Percentiles rank a stretch among this genome's conserved stretches.
Conservation (phyloP, 1,140 invertebrate genomes). For the Drosophila willistoni region DNA sequence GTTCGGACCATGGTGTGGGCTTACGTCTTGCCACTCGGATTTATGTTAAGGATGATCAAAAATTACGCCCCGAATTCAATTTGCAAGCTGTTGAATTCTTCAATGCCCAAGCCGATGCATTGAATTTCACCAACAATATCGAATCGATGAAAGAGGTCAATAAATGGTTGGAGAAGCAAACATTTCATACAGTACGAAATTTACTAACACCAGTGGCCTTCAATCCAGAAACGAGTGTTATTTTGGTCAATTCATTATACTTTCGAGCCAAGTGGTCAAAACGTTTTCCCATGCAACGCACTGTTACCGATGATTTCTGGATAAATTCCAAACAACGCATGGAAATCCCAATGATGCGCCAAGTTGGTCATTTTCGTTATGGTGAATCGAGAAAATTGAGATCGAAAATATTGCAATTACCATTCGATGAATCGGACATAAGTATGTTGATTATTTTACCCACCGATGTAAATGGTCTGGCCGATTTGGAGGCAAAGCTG, state of each 20-base stretch:
- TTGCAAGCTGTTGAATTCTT: conserved; percentile 55
- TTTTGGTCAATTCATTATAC: conserved; percentile 87
- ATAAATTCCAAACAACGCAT: conserved; percentile 50
- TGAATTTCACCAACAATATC: conserved; percentile 84
- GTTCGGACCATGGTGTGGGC: conserved; percentile 27
- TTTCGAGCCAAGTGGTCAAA: conserved; percentile 88
- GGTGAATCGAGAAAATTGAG: conserved; percentile 82
- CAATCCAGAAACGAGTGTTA: conserved; percentile 78
- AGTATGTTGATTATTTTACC: conserved; percentile 87
- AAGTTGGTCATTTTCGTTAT: conserved; percentile 83
- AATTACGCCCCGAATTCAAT: conserved; percentile 52
- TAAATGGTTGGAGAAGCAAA: conserved; percentile 86
- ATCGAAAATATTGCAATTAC: conserved; percentile 84
- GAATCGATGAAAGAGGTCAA: conserved; percentile 85
- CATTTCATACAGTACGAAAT: conserved; percentile 86
- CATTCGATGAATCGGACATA: conserved; percentile 84
- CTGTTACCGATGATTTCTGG: conserved; percentile 63
- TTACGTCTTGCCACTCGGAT: conserved; percentile 58
- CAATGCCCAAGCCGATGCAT: conserved; percentile 79
- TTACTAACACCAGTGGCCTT: conserved; percentile 83
- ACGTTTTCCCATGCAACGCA: conserved; percentile 83
- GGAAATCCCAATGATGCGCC: conserved; percentile 64
- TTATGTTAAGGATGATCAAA: conserved; percentile 48
- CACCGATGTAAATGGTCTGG: conserved; percentile 84
- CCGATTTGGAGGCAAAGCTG: conserved; percentile 62